Evolutionary conservation across 2,113 vertebrate species (phyloP).

Genomic region (Leptocoma aspasia): DNA sequence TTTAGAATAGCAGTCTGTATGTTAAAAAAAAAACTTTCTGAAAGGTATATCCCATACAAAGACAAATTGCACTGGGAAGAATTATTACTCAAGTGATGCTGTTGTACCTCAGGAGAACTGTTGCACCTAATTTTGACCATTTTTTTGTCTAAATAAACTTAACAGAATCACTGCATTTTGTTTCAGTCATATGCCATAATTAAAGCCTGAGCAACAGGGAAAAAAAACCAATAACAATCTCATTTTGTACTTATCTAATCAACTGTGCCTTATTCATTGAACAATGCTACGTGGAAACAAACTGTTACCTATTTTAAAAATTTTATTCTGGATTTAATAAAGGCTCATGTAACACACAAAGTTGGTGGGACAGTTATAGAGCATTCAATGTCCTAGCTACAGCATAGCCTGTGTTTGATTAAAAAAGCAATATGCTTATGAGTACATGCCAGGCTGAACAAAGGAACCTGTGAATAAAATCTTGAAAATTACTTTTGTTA

Average conservation of each 20-base stretch:
- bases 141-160: neutral
- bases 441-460: neutral
- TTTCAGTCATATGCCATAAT: neutral
- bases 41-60: neutral
- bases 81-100: neutral
- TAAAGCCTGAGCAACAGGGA: neutral
- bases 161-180: neutral
- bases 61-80: neutral
- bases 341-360: neutral
- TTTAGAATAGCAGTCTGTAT: neutral
- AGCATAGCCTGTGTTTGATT: neutral
- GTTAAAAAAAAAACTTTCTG: neutral
- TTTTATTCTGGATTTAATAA: neutral
- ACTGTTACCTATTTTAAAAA: neutral
- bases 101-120: neutral
- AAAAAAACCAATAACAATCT: neutral
- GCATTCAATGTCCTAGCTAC: neutral
- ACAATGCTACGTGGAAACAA: neutral
- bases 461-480: neutral
- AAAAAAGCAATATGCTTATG: neutral
- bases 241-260: neutral
- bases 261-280: neutral
- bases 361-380: neutral
- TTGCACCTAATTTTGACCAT: neutral
- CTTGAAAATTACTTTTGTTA: neutral